Percentiles rank a stretch among this genome's conserved stretches.
phyloP scores from a whole-genome alignment of 1,140 invertebrate species.

The Drosophila repleta region DNA sequence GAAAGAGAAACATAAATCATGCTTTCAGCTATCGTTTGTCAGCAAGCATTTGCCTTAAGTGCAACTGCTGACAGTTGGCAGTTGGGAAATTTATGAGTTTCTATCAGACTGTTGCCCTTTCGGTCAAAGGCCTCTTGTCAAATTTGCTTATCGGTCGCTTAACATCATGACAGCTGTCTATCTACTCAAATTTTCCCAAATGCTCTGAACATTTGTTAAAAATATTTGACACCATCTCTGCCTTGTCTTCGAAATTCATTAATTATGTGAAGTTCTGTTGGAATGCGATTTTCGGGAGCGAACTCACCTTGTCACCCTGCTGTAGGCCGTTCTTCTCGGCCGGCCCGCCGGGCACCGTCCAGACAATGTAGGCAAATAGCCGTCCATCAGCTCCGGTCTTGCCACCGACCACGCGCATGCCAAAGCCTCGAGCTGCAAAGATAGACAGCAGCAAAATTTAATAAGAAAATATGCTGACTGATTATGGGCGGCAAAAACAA shows the following conservation, averaged over 20 bases:
- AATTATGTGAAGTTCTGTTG: conserved; percentile 13
- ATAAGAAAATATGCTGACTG: conserved; percentile 57
- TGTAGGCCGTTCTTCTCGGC: conserved; percentile 94
- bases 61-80: conserved; percentile 7
- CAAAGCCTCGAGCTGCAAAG: conserved; percentile 92
- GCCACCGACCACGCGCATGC: conserved; percentile 96
- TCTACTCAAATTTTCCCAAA: conserved; percentile 4
- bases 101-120: neutral
- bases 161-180: conserved; percentile 28
- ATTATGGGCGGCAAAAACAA: conserved; percentile 37
- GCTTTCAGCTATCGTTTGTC: conserved; percentile 12
- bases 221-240: conserved; percentile 7
- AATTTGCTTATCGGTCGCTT: conserved; percentile 24
- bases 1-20: conserved; percentile 25
- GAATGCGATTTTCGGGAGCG: neutral
- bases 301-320: conserved; percentile 93
- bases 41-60: conserved; percentile 9
- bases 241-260: conserved; percentile 5
- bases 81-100: conserved; percentile 7
- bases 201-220: conserved; percentile 1
- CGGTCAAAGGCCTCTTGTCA: conserved; percentile 12
- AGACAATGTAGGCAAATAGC: conserved; percentile 95
- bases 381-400: conserved; percentile 92
- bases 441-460: conserved; percentile 52
- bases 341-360: conserved; percentile 94